Evolutionary conservation across 1,140 invertebrate species (phyloP), one percentile per base, ranked within the genome.

Genomic region (Lithobius niger): DNA sequence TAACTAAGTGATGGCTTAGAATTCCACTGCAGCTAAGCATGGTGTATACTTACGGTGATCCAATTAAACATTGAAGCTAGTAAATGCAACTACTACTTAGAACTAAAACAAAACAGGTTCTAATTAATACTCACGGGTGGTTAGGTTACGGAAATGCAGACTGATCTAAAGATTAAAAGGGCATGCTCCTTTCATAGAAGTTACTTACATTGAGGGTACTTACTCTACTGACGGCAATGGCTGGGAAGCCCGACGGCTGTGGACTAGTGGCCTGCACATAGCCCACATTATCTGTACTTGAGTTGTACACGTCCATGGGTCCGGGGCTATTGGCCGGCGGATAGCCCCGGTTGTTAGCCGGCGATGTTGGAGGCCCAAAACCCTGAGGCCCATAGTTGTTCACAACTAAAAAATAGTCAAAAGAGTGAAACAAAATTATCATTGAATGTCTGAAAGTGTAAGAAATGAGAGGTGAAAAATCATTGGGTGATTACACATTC

Each of bases 231-330:
- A 65, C 86, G 62, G 87, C 87, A 69, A 91, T 89, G 62, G 84
- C 82, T 64, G 88, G 87, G 73, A 92, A 91, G 55, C 69, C 79
- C 25, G 79, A 87, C 62, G 88, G 88, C 71, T 92, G 90, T 61
- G 88, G 88, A 72, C 86, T 91, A 65, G 87, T 85, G 61, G 88
- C 86, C 73, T 91, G 88, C 66, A 91, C 88, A 70, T 92, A 92
- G 68, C 86, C 86, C 50, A 90, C 86, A 71, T 83, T 82, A 69
- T 89, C 82, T 57, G 68, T 83, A 64, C 73, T 79, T 64, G 84
- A 84, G 74, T 80, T 86, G 76, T 90, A 91, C 76, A 92, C 85
- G 69, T 93, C 89, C 63, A 93, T 85, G 36, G 88, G 88, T 57
- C 71, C 71, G 4, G 75, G 75, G 51, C 87, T 90, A 69, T 88